Base-by-base conservation (phyloP, 2,888 invertebrate genomes). In the Andrena camellia region DNA sequence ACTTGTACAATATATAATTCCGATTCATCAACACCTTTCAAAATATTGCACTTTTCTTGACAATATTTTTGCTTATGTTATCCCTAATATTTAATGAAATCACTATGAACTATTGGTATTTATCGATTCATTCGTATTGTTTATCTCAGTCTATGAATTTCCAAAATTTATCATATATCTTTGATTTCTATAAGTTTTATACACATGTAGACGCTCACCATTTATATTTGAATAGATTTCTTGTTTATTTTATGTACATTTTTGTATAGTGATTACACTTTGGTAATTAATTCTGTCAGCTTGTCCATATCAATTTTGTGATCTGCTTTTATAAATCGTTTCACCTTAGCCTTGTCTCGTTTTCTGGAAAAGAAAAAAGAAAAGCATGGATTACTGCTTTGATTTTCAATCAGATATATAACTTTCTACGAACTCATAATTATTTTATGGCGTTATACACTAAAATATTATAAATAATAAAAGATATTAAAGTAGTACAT, bases 321-420 rank as follows among this genome's bases (percentile, higher is more conserved):
- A 94, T 94, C 94, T 42, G 94, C 91, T 88, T 95, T 96, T 60
- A 94, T 95, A 93, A 96, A 97, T 79, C 95, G 95, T 95, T 98
- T 98, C 76, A 96, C 95, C 92, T 96, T 97, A 66, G 96, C 95
- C 91, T 96, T 96, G 93, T 96, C 96, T 91, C 95, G 96, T 94
- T 95, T 96, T 93, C 96, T 96, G 80, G 94, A 95, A 93, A 82
- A 83, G 83, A 78, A 84, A 17, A 17, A 81, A 84, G 35, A 78
- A 29, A 33, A 42, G 8, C 20, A 29, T 2, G 33, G 2, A 13
- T 50, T 26, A 69, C 52, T 35, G 57, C 8, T 59, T 50, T 2
- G 10, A 20, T 62, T 20, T 26, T 42, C 26, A 33, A 17, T 17
- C 20, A 60, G 3, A 50, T 26, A 67, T 20, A 80, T 63, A 23